Evolutionary conservation across 2,113 vertebrate genomes (phyloP).

Genomic region (Eurypyga helias): DNA sequence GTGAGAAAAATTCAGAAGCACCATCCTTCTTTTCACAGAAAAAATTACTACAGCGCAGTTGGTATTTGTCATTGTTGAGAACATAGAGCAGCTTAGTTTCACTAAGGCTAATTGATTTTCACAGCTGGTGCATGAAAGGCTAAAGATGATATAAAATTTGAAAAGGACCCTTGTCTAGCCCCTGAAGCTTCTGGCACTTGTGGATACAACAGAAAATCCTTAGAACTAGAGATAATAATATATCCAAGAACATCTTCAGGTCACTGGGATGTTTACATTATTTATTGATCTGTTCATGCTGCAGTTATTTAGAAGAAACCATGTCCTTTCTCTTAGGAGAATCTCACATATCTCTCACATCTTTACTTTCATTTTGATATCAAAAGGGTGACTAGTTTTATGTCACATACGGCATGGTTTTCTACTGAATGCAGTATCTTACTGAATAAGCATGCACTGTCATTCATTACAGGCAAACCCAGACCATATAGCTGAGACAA

Average conservation of each 20-base stretch:
- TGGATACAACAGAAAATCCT: neutral
- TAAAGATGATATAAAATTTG: constrained; percentile 54
- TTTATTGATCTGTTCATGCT: neutral
- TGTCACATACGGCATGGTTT: neutral
- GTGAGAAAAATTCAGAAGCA: constrained; percentile 60
- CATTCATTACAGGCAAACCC: neutral
- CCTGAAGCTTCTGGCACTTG: constrained; percentile 7
- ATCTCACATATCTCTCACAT: neutral
- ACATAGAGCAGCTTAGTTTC: constrained; percentile 53
- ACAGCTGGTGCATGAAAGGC: constrained; percentile 65
- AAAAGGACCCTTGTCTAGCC: constrained; percentile 51
- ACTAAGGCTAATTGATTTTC: constrained; percentile 75
- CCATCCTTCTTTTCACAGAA: constrained; percentile 35
- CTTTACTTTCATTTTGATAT: neutral
- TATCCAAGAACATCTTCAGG: neutral
- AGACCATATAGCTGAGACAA: neutral
- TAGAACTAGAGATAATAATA: constrained; percentile 2
- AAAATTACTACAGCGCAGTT: constrained; percentile 54
- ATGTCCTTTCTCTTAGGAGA: neutral
- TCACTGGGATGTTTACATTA: neutral
- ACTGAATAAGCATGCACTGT: neutral
- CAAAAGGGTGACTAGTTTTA: neutral
- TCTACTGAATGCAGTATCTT: neutral
- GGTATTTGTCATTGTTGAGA: constrained; percentile 67
- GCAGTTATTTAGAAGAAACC: neutral